Evolutionary conservation across 2,888 invertebrate species (phyloP).

Genomic region (Aelia acuminata): DNA sequence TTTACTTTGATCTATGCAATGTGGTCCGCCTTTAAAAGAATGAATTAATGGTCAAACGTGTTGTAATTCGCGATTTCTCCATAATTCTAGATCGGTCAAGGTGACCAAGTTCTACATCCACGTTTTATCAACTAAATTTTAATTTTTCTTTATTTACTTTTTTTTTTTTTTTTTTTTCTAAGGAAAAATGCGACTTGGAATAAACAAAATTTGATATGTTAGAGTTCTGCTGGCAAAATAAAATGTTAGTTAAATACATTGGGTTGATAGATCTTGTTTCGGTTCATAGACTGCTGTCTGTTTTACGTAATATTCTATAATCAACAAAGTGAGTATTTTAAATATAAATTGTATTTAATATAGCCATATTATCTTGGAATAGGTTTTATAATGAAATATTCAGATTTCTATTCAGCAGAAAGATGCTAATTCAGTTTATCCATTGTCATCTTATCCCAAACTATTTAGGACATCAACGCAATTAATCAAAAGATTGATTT

Average conservation of each 20-base stretch:
- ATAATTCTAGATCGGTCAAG: background rate
- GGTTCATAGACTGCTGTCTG: no score
- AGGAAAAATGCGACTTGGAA: no score
- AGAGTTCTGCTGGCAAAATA: no score
- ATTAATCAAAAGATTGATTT: slow-evolving; percentile 34
- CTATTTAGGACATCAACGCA: slow-evolving; percentile 32
- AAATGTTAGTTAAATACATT: no score
- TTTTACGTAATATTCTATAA: background rate
- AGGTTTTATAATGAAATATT: background rate
- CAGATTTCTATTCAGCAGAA: background rate
- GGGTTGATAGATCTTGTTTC: no score
- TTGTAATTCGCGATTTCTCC: slow-evolving; percentile 23
- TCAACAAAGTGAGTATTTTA: background rate
- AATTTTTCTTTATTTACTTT: background rate
- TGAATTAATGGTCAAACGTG: slow-evolving; percentile 18
- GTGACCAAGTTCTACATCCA: background rate
- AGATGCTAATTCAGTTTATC: background rate
- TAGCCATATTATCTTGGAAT: background rate
- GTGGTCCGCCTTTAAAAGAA: slow-evolving; percentile 3
- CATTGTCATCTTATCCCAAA: slow-evolving; percentile 17
- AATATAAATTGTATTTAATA: background rate
- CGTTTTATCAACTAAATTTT: background rate
- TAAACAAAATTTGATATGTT: no score
- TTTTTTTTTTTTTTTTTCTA: no score
- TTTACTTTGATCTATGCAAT: background rate